Base-by-base conservation (phyloP, 2,113 vertebrate species). In the Mirza zaza region DNA sequence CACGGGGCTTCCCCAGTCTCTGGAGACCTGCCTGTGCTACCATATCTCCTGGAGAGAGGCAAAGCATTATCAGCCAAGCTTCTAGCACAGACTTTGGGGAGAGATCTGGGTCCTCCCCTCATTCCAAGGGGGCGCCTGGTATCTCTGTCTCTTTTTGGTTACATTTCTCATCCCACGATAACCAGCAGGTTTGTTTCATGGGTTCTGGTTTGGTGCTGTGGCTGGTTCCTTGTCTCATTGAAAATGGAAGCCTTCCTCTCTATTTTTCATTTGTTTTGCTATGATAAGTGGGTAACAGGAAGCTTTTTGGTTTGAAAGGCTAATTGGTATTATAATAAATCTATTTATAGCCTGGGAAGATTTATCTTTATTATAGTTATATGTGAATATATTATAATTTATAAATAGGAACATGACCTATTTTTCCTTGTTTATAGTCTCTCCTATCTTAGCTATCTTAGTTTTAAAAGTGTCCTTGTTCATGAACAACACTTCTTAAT, bases 291-390 rank as follows among this genome's bases (percentile, higher is more conserved):
- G 5, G 23, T 71, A 91, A 81, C 34, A 71, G 50, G 61, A 93
- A 88, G 39, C 12, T 84, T 84, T n/a, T 94, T 84, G 6, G 88
- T 93, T 88, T 88, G 42, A 89, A 85, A 91, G 63, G n/a, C 34
- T 87, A 79, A 84, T 42, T 79, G 52, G 11, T 81, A 83, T 90
- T 80, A 90, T 84, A 91, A 77, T 81, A 85, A 68, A 59, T 63
- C 59, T 83, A 55, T 94, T 90, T 96, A 84, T 90, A 95, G 34
- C 57, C 79, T 95, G 57, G 82, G 52, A 95, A 92, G 67, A 59
- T 94, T 95, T 89, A 57, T 25, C 21, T 87, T 67, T 92, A 52
- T 85, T 94, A 48, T 71, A 89, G 79, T 94, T 90, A 80, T 59
- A 75, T 93, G 36, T 52, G 23, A 76, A 63, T 94, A n/a, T 65